These are phyloP conservation scores for Subacronicta megacephala DNA, from an alignment of 2,888 invertebrate species.

Conservation along the genomic window DNA sequence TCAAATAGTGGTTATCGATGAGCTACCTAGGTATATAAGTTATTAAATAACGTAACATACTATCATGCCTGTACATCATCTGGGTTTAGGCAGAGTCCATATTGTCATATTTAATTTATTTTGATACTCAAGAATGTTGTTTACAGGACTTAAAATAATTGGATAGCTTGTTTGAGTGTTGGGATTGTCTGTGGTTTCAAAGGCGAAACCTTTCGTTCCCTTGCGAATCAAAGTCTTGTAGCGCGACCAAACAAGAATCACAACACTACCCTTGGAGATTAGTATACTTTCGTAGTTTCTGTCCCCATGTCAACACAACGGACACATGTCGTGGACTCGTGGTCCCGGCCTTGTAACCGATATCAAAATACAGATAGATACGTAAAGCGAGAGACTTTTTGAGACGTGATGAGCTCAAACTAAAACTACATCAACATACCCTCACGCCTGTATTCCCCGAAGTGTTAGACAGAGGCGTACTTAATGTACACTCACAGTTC, in stretches of 20 bases:
- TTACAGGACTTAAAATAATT: neutral
- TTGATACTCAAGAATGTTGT: neutral
- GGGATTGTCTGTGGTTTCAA: conserved; percentile 1
- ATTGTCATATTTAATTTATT: no score
- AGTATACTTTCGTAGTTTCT: conserved; percentile 41
- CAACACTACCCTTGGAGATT: conserved; percentile 32
- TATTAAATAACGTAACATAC: no score
- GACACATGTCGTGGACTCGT: conserved; percentile 48
- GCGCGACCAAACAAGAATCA: conserved; percentile 30
- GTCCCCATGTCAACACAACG: conserved; percentile 40
- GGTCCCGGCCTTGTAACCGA: conserved; percentile 19
- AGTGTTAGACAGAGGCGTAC: no score
- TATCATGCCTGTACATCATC: no score
- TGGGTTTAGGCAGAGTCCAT: no score
- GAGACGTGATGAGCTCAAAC: neutral
- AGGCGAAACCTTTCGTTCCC: conserved; percentile 9
- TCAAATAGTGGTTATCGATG: no score
- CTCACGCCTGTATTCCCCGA: no score
- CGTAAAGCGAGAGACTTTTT: neutral
- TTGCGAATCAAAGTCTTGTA: conserved; percentile 18
- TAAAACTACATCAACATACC: no score
- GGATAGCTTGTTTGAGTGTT: conserved; percentile 11
- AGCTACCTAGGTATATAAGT: no score
- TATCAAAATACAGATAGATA: conserved; percentile 18
- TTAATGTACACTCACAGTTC: no score